phyloP scores from a whole-genome alignment of 2,888 invertebrate genomes.

The Seladonia tumulorum region DNA sequence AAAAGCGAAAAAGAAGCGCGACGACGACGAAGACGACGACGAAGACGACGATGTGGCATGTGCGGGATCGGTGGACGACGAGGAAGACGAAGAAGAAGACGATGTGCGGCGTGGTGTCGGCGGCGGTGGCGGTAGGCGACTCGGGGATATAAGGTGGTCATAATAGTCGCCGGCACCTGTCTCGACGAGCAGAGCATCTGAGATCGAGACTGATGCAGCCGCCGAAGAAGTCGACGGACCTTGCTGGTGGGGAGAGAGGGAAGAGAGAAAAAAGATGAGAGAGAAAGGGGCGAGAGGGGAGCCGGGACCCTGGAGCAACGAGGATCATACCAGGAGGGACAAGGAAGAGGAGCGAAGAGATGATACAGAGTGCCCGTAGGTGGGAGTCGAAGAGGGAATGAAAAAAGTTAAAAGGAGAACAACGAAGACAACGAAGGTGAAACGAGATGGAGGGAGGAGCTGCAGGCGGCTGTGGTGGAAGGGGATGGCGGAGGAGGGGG shows the following conservation, averaged over 20 bases:
- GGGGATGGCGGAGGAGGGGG: slow-evolving; percentile 49
- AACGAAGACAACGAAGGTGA: slow-evolving; percentile 59
- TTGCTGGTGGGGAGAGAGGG: not conserved
- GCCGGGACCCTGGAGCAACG: not conserved
- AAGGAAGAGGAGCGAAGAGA: slow-evolving; percentile 28
- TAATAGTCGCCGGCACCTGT: slow-evolving; percentile 75
- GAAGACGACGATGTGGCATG: too few relatives aligned
- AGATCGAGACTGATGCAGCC: slow-evolving; percentile 66
- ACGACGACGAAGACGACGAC: slow-evolving; percentile 37
- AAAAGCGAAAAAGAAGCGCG: slow-evolving; percentile 67
- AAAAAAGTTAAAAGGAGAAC: slow-evolving; percentile 61
- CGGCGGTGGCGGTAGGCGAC: slow-evolving; percentile 60
- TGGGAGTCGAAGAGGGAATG: slow-evolving; percentile 44
- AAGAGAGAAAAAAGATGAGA: not conserved
- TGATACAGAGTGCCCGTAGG: slow-evolving; percentile 45
- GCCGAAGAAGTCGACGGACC: slow-evolving; percentile 50
- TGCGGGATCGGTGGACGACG: too few relatives aligned
- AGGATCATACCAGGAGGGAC: not conserved
- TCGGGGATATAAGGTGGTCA: slow-evolving; percentile 72
- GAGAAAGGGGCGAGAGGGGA: slow-evolving; percentile 15
- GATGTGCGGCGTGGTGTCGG: slow-evolving; percentile 55
- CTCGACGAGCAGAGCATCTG: slow-evolving; percentile 69
- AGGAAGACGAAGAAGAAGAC: not conserved
- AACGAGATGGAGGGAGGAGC: slow-evolving; percentile 42
- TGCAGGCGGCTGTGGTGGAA: slow-evolving; percentile 51